Conservation (phyloP, 2,113 vertebrate genomes). For the Limnothrissa miodon region DNA sequence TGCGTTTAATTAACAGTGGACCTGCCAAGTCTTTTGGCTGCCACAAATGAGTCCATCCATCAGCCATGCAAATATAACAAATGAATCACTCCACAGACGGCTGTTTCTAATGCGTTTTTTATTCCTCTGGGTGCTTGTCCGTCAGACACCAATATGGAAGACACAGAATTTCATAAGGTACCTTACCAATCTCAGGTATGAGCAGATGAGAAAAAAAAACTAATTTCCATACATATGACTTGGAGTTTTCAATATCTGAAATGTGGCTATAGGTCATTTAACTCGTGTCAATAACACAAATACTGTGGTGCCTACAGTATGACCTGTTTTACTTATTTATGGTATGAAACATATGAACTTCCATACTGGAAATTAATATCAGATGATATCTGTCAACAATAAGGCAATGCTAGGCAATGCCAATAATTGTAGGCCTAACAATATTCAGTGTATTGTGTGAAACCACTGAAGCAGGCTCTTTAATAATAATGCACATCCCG, state of each 20-base stretch:
- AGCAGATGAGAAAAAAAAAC: background rate
- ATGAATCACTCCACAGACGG: slow-evolving; percentile 38
- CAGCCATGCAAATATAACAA: slow-evolving; percentile 34
- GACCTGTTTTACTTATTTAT: slow-evolving; percentile 1
- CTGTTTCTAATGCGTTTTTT: slow-evolving; percentile 20
- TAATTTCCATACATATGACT: slow-evolving; percentile 3
- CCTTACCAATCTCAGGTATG: background rate
- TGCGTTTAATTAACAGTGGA: slow-evolving; percentile 48
- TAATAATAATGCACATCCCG: background rate
- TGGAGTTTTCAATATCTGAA: background rate
- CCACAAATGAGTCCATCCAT: slow-evolving; percentile 34
- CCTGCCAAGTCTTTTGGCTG: slow-evolving; percentile 19
- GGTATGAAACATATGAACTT: background rate
- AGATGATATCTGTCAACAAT: background rate
- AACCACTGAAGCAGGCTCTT: background rate
- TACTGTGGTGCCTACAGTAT: background rate
- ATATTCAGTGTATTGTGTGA: background rate
- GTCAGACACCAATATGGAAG: background rate
- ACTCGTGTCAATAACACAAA: background rate
- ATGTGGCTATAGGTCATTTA: background rate
- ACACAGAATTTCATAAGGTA: background rate
- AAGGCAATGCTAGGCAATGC: background rate
- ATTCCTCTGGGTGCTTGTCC: slow-evolving; percentile 20
- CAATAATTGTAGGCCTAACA: background rate
- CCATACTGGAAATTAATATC: background rate